Base-by-base conservation (phyloP, 2,888 invertebrate species). In the Erannis defoliaria region DNA sequence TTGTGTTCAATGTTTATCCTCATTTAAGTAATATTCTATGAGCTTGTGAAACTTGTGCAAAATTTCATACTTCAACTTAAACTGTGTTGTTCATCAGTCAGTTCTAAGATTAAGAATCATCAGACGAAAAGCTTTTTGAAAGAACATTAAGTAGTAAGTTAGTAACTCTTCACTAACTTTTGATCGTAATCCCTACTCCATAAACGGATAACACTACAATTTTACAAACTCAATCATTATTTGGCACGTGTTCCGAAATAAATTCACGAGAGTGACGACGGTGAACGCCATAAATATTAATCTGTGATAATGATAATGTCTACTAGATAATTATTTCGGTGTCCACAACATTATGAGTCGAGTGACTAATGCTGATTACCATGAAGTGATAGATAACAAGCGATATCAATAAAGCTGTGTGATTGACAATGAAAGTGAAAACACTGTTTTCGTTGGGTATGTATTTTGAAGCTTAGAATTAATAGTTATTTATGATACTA, bases 351-450 rank as follows among this genome's bases (percentile, higher is more conserved):
- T 5, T 6, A 16, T 29, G 42, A 26, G 35, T 45, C 26, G 31
- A 37, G 40, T 56, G 55, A 40, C n/a, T 40, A 31, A 40, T 9
- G 43, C 19, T 14, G 26, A 31, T 35, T 18, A 45, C 23, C 4
- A 45, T 55, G 55, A 26, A 35, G 35, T 45, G 35, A 26, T 37
- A 16, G 23, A 54, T 45, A n/a, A 21, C 31, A 31, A 42, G 29
- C 38, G 29, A 21, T 29, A 38, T 19, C 18, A 19, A 48, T 55
- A 31, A 46, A 43, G 21, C 10, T 40, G 33, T 38, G 31, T 53
- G 1, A 45, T 31, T 55, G 42, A 63, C 3, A 50, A 67, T 69
- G 67, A 65, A 64, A 62, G 8, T 62, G 19, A 68, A 68, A 29
- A 55, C 12, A 19, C 48, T 57, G n/a, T 62, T 67, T 55, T 40